phyloP scores from a whole-genome alignment of 1,140 invertebrate species.

The Hyposmocoma kahamanoa region DNA sequence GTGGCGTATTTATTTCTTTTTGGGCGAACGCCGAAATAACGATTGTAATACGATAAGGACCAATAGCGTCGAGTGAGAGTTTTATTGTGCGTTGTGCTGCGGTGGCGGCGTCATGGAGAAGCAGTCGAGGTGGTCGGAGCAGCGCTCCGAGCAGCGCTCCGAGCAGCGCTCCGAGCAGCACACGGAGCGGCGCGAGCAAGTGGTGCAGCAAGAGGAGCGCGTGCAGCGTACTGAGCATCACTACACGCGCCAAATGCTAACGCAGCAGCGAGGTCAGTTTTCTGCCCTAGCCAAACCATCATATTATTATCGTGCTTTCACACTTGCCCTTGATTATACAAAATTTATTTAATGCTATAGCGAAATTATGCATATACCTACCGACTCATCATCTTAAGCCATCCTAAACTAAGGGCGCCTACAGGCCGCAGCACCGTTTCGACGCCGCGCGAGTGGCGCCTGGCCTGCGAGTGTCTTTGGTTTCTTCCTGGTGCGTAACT shows the following conservation, averaged over 20 bases:
- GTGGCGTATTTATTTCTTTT: conserved; percentile 55
- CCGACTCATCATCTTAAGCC: conserved; percentile 2
- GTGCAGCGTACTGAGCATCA: conserved; percentile 78
- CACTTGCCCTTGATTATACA: too few relatives aligned
- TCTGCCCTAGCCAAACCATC: too few relatives aligned
- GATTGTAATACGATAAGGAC: conserved; percentile 44
- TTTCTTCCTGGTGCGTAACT: conserved; percentile 51
- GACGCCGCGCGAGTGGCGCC: conserved; percentile 21
- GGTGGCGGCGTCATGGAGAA: conserved; percentile 51
- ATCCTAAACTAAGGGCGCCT: not conserved
- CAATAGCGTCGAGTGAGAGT: conserved; percentile 61
- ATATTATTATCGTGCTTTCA: not conserved
- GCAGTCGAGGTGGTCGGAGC: conserved; percentile 74
- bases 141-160: conserved; percentile 72
- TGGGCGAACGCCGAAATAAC: conserved; percentile 44
- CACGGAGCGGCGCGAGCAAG: conserved; percentile 77
- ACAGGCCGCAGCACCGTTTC: conserved; percentile 3
- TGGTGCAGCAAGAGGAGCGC: conserved; percentile 72
- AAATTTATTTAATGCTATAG: too few relatives aligned
- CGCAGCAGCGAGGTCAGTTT: conserved; percentile 84
- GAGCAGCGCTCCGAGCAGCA: conserved; percentile 76
- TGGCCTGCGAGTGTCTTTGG: conserved; percentile 43
- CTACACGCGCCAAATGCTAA: conserved; percentile 79
- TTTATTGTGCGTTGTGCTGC: conserved; percentile 59
- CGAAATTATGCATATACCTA: too few relatives aligned